phyloP scores from a whole-genome alignment of 37 sponge, comb jelly and placozoan species.

The Diacarnus erythraeanus region DNA sequence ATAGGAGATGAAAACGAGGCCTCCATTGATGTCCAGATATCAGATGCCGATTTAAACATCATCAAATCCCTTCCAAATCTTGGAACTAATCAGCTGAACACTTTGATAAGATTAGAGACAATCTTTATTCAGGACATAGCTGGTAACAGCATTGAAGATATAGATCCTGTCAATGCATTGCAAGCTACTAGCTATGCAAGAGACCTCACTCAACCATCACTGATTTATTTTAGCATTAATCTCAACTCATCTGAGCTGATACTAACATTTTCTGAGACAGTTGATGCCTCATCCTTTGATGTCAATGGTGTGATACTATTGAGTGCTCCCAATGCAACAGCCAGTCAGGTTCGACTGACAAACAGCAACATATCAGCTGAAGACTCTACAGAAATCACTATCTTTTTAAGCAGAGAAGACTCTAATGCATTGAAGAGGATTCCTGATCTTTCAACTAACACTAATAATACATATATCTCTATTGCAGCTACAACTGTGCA shows the following conservation, averaged over 20 bases:
- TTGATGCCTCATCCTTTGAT: conserved; percentile 58
- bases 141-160: conserved; percentile 24
- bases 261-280: conserved; percentile 79
- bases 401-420: conserved; percentile 62
- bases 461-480: conserved; percentile 65
- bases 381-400: conserved; percentile 43
- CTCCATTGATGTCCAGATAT: conserved; percentile 47
- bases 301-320: conserved; percentile 44
- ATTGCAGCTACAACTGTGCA: conserved; percentile 7
- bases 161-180: conserved; percentile 42
- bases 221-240: conserved; percentile 58
- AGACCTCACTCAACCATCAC: conserved; percentile 44
- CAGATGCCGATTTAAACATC: conserved; percentile 45
- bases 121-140: conserved; percentile 62
- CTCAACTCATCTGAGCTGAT: conserved; percentile 68
- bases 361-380: conserved; percentile 17
- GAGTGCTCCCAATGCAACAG: conserved; percentile 14
- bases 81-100: conserved; percentile 32
- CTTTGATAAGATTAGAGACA: conserved; percentile 46
- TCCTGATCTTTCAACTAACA: conserved; percentile 59
- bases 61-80: conserved; percentile 52
- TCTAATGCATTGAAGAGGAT: conserved; percentile 63
- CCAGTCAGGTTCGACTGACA: conserved; percentile 25
- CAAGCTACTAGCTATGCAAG: conserved; percentile 27
- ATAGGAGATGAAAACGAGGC: conserved; percentile 9